Evolutionary conservation across 2,113 vertebrate genomes (phyloP).

Genomic region (Agelaius tricolor): DNA sequence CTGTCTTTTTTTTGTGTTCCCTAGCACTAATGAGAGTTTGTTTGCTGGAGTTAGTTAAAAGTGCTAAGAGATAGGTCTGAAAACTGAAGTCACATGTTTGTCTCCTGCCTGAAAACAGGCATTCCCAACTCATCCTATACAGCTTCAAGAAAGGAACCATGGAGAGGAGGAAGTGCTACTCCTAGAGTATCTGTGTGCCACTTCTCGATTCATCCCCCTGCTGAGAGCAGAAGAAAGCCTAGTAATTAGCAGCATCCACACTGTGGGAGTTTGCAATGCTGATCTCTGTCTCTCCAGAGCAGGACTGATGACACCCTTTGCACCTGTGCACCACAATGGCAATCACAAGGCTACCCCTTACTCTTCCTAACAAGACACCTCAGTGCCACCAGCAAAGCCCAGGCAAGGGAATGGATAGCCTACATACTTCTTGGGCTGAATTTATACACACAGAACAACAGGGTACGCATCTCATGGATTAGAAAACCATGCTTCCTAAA

Average conservation of each 20-base stretch:
- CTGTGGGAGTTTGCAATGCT: neutral
- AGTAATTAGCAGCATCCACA: neutral
- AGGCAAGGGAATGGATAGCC: neutral
- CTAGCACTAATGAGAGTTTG: neutral
- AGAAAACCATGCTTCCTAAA: neutral
- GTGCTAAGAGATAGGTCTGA: neutral
- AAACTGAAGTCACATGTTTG: neutral
- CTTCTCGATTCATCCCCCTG: neutral
- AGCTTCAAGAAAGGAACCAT: neutral
- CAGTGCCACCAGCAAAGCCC: neutral
- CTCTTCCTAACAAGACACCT: neutral
- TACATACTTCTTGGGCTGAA: neutral
- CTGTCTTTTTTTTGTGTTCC: neutral
- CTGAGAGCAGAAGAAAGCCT: neutral
- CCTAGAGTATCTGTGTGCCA: neutral
- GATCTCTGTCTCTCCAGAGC: neutral
- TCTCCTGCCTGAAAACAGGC: neutral
- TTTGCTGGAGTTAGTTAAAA: neutral
- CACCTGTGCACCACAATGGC: neutral
- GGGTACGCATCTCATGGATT: neutral
- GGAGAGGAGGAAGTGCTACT: neutral
- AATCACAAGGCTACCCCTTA: neutral
- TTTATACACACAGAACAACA: neutral
- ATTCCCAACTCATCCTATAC: neutral
- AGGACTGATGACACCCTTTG: neutral